A percentile compares a stretch with the other conserved stretches of the same genome.
phyloP scores from a whole-genome alignment of 2,797 vertebrate genomes.

The Alfaro cultratus region DNA sequence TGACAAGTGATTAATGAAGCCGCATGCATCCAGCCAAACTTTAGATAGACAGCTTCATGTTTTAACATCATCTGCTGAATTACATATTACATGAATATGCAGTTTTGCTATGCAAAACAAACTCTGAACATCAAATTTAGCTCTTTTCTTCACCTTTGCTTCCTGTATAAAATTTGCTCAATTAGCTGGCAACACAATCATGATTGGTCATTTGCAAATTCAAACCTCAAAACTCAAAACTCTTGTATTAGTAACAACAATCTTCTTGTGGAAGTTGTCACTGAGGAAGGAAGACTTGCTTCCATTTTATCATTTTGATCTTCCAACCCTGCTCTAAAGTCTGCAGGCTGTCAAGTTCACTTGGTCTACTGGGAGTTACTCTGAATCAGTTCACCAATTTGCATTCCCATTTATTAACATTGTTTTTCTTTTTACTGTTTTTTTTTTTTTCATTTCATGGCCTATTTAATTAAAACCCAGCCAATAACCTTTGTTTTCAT shows the following conservation, averaged over 20 bases:
- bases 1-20: slow-evolving; percentile 60
- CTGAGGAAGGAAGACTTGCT: neutral
- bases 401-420: neutral
- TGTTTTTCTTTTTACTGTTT: neutral
- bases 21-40: neutral
- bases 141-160: neutral
- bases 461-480: neutral
- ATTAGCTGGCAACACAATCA: neutral
- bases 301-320: neutral
- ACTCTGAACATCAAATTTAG: neutral
- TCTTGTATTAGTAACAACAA: neutral
- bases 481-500: neutral
- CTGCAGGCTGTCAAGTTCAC: neutral
- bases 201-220: neutral
- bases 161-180: neutral
- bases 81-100: neutral
- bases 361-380: neutral
- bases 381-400: neutral
- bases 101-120: neutral
- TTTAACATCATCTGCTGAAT: slow-evolving; percentile 3
- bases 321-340: neutral
- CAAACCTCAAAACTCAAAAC: neutral
- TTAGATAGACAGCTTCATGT: neutral
- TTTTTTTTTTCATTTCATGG: neutral
- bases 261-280: neutral